These are phyloP conservation scores for Alca torda DNA, from an alignment of 2,797 vertebrate species.

Conservation along the genomic window DNA sequence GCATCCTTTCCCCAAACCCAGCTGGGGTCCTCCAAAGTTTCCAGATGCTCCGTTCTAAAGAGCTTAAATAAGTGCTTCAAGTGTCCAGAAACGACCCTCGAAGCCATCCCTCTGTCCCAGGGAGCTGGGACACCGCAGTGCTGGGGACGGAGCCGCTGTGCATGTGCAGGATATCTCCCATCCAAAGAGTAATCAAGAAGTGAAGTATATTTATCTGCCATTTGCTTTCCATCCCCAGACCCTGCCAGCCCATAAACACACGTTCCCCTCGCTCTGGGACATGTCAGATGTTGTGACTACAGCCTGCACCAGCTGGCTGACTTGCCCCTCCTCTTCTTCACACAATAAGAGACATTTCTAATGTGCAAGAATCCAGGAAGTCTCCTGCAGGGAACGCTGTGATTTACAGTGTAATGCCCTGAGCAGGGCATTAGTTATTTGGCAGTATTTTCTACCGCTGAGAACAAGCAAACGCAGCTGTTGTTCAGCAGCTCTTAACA, in stretches of 20 bases:
- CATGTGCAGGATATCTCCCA: fast-evolving
- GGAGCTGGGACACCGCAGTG: not conserved
- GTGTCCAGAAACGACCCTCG: not conserved
- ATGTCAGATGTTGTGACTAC: not conserved
- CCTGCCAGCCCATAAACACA: not conserved
- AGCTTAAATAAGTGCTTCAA: fast-evolving
- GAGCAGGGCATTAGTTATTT: not conserved
- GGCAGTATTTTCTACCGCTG: not conserved
- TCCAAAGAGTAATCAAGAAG: not conserved
- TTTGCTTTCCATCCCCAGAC: not conserved
- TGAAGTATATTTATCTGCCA: not conserved
- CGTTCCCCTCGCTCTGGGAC: not conserved
- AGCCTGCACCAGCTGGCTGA: not conserved
- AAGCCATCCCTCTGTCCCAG: fast-evolving
- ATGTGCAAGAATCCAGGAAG: not conserved
- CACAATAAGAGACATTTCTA: not conserved
- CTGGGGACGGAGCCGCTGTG: fast-evolving
- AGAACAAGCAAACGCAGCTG: not conserved
- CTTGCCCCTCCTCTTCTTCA: not conserved
- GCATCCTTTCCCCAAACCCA: not conserved
- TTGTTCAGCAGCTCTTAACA: not conserved
- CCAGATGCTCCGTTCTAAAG: not conserved
- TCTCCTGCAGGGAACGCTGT: not conserved
- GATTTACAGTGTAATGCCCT: not conserved
- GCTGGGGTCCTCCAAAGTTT: not conserved